Evolutionary conservation across 2,888 invertebrate species (phyloP).

Genomic region (Idaea aversata): DNA sequence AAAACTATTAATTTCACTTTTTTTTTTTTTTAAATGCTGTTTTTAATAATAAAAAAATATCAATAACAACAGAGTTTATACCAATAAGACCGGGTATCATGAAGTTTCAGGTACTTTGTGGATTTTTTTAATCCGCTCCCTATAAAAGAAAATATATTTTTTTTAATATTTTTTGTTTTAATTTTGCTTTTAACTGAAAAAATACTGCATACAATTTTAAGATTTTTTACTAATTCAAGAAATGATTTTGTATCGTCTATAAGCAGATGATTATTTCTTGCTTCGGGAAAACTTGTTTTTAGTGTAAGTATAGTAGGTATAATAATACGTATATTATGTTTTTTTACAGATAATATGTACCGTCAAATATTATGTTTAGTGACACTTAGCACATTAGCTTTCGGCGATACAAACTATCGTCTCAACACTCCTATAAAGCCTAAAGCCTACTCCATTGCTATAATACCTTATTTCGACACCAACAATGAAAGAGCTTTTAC

Average conservation of each 20-base stretch:
- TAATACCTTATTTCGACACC: slow-evolving; percentile 77
- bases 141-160: too few species aligned
- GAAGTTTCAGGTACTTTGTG: too few species aligned
- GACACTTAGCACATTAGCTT: slow-evolving; percentile 36
- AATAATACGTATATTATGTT: slow-evolving; percentile 10
- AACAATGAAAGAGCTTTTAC: slow-evolving; percentile 58
- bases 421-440: slow-evolving; percentile 72
- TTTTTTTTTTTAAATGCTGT: too few species aligned
- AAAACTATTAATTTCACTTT: too few species aligned
- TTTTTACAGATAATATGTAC: slow-evolving; percentile 55
- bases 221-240: not conserved
- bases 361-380: slow-evolving; percentile 35
- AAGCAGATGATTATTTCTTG: not conserved
- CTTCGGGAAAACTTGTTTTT: not conserved
- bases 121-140: too few species aligned
- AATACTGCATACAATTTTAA: not conserved
- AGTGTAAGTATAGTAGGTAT: too few species aligned
- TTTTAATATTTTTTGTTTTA: too few species aligned
- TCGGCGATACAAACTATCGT: slow-evolving; percentile 58
- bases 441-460: slow-evolving; percentile 70
- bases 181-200: not conserved
- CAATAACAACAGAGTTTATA: too few species aligned
- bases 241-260: not conserved
- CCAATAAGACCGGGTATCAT: too few species aligned
- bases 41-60: too few species aligned